A percentile compares a stretch with the other conserved stretches of the same genome.
phyloP scores from a whole-genome alignment of 2,113 vertebrate species.

The Tetrax tetrax region DNA sequence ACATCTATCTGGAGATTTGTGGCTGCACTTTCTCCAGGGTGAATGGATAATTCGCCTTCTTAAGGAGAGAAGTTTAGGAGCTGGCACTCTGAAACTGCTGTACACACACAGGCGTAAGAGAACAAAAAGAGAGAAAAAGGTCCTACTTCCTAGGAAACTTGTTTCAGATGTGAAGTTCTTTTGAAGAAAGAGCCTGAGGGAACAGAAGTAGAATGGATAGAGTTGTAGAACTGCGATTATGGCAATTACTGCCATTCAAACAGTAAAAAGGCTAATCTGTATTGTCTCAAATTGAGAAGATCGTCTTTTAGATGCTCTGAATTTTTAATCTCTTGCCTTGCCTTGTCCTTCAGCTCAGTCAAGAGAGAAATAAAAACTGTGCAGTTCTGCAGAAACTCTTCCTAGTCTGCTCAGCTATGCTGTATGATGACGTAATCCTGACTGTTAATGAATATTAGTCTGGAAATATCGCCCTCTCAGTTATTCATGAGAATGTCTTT shows the following conservation, averaged over 20 bases:
- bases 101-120: neutral
- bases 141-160: constrained; percentile 9
- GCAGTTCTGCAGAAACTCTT: constrained; percentile 24
- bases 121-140: neutral
- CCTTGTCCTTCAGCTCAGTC: constrained; percentile 57
- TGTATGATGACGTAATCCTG: constrained; percentile 20
- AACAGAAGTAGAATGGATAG: constrained; percentile 42
- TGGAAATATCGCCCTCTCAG: constrained; percentile 19
- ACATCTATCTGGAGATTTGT: neutral
- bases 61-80: neutral
- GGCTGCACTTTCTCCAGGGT: neutral
- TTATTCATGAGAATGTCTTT: neutral
- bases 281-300: constrained; percentile 9
- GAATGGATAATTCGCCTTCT: neutral
- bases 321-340: constrained; percentile 54
- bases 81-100: neutral
- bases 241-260: constrained; percentile 65
- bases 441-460: constrained; percentile 18
- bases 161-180: constrained; percentile 6
- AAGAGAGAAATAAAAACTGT: constrained; percentile 20
- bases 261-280: constrained; percentile 41
- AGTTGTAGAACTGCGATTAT: constrained; percentile 31
- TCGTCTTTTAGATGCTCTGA: constrained; percentile 36
- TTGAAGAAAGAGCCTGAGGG: neutral
- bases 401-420: constrained; percentile 27